Base-by-base conservation (phyloP, 2,888 invertebrate genomes). In the Hoplodrina blanda region DNA sequence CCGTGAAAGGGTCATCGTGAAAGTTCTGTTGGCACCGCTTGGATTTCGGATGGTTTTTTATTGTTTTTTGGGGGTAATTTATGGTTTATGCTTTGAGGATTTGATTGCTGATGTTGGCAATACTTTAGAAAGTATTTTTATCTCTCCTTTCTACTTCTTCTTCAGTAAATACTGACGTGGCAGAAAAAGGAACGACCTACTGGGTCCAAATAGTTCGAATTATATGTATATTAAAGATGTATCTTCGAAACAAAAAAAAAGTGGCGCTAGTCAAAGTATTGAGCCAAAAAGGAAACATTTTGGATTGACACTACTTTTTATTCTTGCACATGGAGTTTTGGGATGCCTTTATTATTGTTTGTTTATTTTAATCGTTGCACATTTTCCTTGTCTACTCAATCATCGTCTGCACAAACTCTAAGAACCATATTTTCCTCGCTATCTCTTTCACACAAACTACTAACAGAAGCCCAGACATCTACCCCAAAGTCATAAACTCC, bases 1-100 rank as follows among this genome's bases (percentile, higher is more conserved):
- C 91, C 89, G 91, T 92, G 92, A 93, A 94, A 94, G 92, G 92
- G 88, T 89, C 90, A 88, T 81, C 88, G 89, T 89, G 92, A 93
- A 93, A 94, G 92, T 91, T 88, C 74, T 79, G 81, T 80, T 84
- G 81, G 77, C 80, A 83, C 56, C 72, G 59, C 67, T 69, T 65
- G 67, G 64, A 66, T 76, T 81, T 81, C 73, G 67, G 78, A 60
- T 63, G 59, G 44, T 74, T 76, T 69, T 25, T 80, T 80, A 60
- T 72, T 55, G 63, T 50, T 65, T 69, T 80, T 17, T 25, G 49
- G 37, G 61, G 25, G 46, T 63, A 54, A 56, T 67, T 75, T 60
- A 65, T 64, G 61, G 30, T 57, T 63, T 19, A 44, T 15, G 19
- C 52, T 66, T 49, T 11, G 25, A 25, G 13, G 33, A 13, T 50